Base-by-base conservation (phyloP, 2,113 vertebrate genomes). In the Zosterops borbonicus region DNA sequence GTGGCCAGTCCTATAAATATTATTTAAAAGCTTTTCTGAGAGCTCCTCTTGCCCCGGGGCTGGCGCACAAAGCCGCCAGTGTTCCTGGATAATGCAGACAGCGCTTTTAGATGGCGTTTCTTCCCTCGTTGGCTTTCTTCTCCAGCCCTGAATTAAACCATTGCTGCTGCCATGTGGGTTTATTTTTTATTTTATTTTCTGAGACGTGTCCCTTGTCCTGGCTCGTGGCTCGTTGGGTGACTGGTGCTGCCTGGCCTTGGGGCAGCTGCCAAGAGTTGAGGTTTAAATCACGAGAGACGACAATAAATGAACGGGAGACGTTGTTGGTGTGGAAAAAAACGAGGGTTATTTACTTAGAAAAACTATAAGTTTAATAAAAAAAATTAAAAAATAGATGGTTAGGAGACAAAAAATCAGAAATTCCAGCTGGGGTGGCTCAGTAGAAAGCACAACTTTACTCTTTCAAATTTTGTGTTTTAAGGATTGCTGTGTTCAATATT, bases 1-100 rank as follows among this genome's bases (percentile, higher is more conserved):
- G 75, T 91, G 87, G 35, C 39, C 59, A 9, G 49, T 24, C 55
- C 25, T 89, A 73, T 64, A 95, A 92, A 56, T 73, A 68, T 28
- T 56, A 50, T 85, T 65, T 80, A 31, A 95, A 92, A 94, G 83
- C 76, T 70, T 96, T 79, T 88, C 31, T 78, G 96, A 97, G 90
- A 88, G 83, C 64, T 55, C 16, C 7, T 80, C 87, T 78, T 46
- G 35, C 47, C 81, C 67, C 44, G 27, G 39, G 91, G 96, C 41
- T 69, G 55, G 83, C 19, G 31, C 81, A 37, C 89, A 83, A 82
- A 86, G 74, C 81, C 81, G 5, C 9, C 63, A 58, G 6, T 56
- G 49, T 21, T 47, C 13, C 5, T 6, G 15, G 33, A 79, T 64
- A 21, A 35, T 10, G 74, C 16, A 16, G 73, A 2, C 73, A 9